Evolutionary conservation across 35 echinoderm and acorn worm species (phyloP), one percentile per base, ranked within the genome.

Genomic region (Anneissia japonica): DNA sequence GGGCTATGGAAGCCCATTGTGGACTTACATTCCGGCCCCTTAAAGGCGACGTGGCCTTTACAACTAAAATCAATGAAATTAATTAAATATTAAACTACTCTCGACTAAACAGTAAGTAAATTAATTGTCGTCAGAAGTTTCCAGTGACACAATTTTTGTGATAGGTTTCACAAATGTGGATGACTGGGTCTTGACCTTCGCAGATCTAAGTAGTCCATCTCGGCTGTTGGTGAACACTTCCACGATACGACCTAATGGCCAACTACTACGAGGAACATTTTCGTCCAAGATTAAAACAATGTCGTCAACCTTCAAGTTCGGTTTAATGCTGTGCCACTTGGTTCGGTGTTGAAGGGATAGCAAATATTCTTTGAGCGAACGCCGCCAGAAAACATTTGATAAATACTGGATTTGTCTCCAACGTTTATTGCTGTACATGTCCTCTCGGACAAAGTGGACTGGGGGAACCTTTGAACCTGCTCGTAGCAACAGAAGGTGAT

Each of bases 381-480:
- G 16, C 33, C 55, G 84, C 88, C 88, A 90, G 80, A 94, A 94
- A 0, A 94, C 10, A 46, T 87, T 76, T 1, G 85, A 76, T 7
- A 92, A 28, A 36, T 92, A 82, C 39, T 87, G 85, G 21, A 83
- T 46, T 79, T 91, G 85, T 38, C 90, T 43, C 90, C 90, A 92
- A 46, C 85, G 32, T 30, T 33, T 28, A 9, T 33, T 28, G 26
- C 26, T 33, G 23, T 75, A 75, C 5, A 28, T 30, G 73, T 75
- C 73, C 26, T 75, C 73, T 77, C 56, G 73, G 32, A 72, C 33
- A 46, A 86, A 81, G 36, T 80, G 41, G 29, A 79, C 84, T 0
- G 78, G 46, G 0, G 73, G 79, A 6, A 39, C 23, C 1, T 36
- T 38, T 35, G 30, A 33, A 17, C 76, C 32, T 46, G 78, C 34